phyloP scores from a whole-genome alignment of 2,113 vertebrate genomes.

The Myanophis thanlyinensis region DNA sequence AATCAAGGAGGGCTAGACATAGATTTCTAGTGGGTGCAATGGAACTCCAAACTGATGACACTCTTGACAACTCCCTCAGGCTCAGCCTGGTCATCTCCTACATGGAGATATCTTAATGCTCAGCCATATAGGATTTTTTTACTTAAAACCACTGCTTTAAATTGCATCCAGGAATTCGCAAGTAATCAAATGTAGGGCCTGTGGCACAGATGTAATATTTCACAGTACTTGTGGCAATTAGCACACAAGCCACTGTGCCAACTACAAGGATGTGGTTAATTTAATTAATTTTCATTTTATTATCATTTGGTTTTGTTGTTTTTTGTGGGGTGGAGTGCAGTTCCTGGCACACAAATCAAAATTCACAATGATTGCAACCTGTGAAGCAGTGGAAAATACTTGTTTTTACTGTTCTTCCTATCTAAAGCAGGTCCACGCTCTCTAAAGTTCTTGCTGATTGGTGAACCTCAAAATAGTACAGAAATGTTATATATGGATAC shows the following conservation, averaged over 20 bases:
- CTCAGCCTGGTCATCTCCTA: neutral
- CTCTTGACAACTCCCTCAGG: neutral
- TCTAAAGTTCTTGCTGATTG: neutral
- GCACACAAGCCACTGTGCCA: neutral
- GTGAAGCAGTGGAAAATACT: no score
- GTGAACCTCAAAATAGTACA: neutral
- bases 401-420: neutral
- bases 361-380: neutral
- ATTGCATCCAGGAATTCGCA: neutral
- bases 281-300: neutral
- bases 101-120: neutral
- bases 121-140: neutral
- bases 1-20: neutral
- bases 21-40: neutral
- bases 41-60: neutral
- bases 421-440: neutral
- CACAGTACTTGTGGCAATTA: neutral
- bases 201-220: neutral
- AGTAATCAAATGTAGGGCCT: neutral
- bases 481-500: neutral
- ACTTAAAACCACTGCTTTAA: neutral
- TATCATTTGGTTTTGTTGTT: neutral
- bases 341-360: neutral
- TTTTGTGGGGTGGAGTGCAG: neutral
- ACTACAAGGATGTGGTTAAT: neutral